Base-by-base conservation (phyloP, 2,888 invertebrate species). In the Dioctria linearis region DNA sequence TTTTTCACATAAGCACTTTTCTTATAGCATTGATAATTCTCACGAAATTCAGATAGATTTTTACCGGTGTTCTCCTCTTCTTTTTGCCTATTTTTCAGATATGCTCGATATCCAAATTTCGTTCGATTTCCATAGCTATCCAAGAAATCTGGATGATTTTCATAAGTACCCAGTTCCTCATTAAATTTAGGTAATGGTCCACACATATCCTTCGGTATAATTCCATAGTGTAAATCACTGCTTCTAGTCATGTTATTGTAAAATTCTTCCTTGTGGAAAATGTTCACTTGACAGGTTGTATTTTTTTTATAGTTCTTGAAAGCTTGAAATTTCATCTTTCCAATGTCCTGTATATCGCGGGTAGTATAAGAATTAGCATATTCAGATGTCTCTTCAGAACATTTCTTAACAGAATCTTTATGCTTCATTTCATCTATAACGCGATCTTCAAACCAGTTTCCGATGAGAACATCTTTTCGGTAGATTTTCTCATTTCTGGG, bases 231-330 rank as follows among this genome's bases (percentile, higher is more conserved):
- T 9, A 81, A 51, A 25, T 81, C 81, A 66, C 46, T 71, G 25
- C 57, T 71, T n/a, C 73, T 63, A 3, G 81, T 81, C 71, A 81
- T 71, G 46, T 81, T 81, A 4, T 71, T 51, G n/a, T 59, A 43
- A 37, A 78, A 81, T 42, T 69, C 78, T 43, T 54, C 42, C 11
- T 61, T 71, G 43, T 63, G 49, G 3, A 78, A 9, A 2, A 78
- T n/a, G 11, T 78, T 78, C 4, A 81, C 66, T 8, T n/a, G 42
- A 63, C 63, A 61, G 25, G 2, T 63, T 3, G 5, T 11, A 6
- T 11, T 5, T 2, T 37, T 37, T 4, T 37, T 5, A 5, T 46
- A 63, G 13, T 76, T 76, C 43, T 67, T 46, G 13, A 67, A 67
- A 46, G n/a, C 5, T 3, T 5, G 4, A 13, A 46, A 43, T 8